Conservation (phyloP, 2,113 vertebrate genomes). For the Poeciliopsis prolifica region DNA sequence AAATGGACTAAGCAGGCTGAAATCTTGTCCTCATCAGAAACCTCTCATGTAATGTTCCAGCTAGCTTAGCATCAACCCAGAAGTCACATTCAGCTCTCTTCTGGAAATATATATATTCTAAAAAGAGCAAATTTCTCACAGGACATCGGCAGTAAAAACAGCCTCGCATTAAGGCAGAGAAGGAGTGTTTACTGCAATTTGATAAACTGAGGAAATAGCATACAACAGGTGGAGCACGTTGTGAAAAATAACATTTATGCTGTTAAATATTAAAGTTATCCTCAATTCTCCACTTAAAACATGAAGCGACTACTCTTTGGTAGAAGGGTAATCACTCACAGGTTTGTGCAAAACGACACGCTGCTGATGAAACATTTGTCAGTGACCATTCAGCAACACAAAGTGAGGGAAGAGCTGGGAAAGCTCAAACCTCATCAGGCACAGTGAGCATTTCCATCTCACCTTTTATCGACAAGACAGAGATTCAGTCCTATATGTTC, state of each 20-base stretch:
- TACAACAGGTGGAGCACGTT: constrained; percentile 17
- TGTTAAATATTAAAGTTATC: constrained; percentile 6
- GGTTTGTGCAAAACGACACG: constrained; percentile 13
- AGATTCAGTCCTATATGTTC: constrained; percentile 1
- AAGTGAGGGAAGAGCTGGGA: constrained; percentile 3
- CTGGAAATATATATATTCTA: constrained; percentile 1
- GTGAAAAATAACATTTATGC: constrained; percentile 7
- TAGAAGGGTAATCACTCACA: constrained; percentile 55
- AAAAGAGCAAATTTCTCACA: constrained; percentile 14
- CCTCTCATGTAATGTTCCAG: not conserved
- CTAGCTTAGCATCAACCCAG: constrained; percentile 14
- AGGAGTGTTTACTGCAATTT: constrained; percentile 22
- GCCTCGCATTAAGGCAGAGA: constrained; percentile 29
- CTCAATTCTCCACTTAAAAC: not conserved
- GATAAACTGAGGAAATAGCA: constrained; percentile 19
- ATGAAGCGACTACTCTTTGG: constrained; percentile 55
- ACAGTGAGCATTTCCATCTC: constrained; percentile 7
- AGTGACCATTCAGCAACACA: constrained; percentile 46
- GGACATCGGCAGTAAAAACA: constrained; percentile 12
- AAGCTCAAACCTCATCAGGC: constrained; percentile 11
- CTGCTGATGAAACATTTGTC: constrained; percentile 55
- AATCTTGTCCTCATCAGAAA: constrained; percentile 1
- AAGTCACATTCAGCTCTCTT: not conserved
- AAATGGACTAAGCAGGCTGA: not conserved
- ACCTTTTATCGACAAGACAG: constrained; percentile 21